Conservation (phyloP, 2,888 invertebrate species). For the Andrena marginata region DNA sequence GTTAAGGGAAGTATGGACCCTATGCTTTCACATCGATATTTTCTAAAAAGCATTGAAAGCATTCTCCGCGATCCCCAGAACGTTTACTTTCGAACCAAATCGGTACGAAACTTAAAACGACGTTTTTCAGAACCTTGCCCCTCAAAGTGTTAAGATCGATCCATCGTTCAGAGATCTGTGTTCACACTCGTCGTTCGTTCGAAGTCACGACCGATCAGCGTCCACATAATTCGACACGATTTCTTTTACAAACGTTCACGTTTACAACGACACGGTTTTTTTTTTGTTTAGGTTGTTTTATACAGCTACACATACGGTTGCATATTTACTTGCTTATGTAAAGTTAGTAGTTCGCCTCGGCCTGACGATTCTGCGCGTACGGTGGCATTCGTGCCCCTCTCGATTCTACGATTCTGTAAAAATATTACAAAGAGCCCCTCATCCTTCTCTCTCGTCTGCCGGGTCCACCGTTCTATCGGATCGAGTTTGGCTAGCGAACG, state of each 20-base stretch:
- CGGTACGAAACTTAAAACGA: too few relatives aligned
- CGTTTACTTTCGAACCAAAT: too few relatives aligned
- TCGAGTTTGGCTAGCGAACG: neutral
- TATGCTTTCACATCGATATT: too few relatives aligned
- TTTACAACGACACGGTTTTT: constrained; percentile 53
- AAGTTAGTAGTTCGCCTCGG: neutral
- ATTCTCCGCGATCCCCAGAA: too few relatives aligned
- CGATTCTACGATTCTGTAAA: constrained; percentile 49
- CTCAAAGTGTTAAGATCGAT: neutral
- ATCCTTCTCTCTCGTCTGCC: constrained; percentile 9
- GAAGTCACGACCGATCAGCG: constrained; percentile 35
- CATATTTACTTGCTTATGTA: constrained; percentile 39
- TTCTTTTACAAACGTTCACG: constrained; percentile 56
- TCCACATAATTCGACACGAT: constrained; percentile 32
- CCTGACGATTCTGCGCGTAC: constrained; percentile 23
- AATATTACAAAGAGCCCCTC: constrained; percentile 54
- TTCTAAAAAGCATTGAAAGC: too few relatives aligned
- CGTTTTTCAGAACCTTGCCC: too few relatives aligned
- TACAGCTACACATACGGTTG: constrained; percentile 54
- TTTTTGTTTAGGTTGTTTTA: constrained; percentile 14
- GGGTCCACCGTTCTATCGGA: neutral
- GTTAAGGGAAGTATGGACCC: too few relatives aligned
- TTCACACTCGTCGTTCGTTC: neutral
- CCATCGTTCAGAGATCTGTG: neutral
- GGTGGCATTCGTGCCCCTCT: constrained; percentile 28